Conservation (phyloP, 2,113 vertebrate species). For the Australoheros scitulus region DNA sequence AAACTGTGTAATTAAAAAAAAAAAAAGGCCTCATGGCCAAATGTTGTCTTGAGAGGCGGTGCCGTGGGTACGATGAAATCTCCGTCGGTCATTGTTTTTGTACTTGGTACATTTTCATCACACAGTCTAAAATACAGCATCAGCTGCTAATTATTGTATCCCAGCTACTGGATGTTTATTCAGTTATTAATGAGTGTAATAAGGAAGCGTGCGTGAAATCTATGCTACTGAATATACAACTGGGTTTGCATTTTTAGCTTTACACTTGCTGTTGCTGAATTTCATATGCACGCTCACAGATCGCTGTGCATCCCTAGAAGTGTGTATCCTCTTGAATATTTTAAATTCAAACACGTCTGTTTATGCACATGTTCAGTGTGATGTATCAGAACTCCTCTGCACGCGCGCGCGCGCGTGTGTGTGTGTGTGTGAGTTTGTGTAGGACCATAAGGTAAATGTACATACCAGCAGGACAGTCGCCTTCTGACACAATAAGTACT, state of each 20-base stretch:
- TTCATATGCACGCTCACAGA: not conserved
- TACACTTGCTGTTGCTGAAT: not conserved
- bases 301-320: not conserved
- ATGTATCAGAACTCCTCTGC: not conserved
- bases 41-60: not conserved
- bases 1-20: constrained; percentile 8
- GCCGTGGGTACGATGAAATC: constrained; percentile 18
- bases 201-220: not conserved
- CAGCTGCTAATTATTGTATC: not conserved
- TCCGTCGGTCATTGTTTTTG: not conserved
- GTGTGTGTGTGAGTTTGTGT: not conserved
- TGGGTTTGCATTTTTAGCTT: not conserved
- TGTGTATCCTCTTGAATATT: not conserved
- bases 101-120: constrained; percentile 12
- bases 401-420: not conserved
- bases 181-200: constrained; percentile 10
- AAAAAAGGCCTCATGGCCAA: not conserved
- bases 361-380: not conserved
- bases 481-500: constrained; percentile 91
- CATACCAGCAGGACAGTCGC: constrained; percentile 93
- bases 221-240: not conserved
- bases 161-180: not conserved
- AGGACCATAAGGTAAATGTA: constrained; percentile 32
- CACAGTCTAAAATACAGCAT: constrained; percentile 20
- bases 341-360: constrained; percentile 1